Conservation (phyloP, 2,113 vertebrate genomes). For the Ceyx melanurus region DNA sequence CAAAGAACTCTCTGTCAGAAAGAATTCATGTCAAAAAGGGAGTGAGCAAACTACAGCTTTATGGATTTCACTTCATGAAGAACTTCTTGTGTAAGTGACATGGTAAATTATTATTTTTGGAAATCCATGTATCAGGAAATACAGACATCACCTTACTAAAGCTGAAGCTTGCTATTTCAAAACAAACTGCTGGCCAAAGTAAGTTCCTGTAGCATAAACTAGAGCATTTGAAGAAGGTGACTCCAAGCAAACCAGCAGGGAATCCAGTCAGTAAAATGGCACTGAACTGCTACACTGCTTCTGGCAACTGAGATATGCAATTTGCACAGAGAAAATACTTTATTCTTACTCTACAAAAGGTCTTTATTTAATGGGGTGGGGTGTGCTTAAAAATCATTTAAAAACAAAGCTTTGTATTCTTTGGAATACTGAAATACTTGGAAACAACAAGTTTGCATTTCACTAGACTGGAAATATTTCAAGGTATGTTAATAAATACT, state of each 20-base stretch:
- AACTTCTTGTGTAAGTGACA: not conserved
- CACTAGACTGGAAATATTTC: not conserved
- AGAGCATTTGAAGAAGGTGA: not conserved
- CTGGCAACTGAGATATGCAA: not conserved
- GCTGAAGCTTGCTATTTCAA: not conserved
- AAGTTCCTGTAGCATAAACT: not conserved
- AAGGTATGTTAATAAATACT: not conserved
- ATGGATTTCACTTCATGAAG: not conserved
- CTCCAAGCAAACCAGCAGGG: conserved; percentile 11
- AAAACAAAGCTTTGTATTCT: not conserved
- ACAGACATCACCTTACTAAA: not conserved
- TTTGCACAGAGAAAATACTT: not conserved
- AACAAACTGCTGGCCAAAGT: conserved; percentile 2
- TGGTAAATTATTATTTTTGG: conserved; percentile 1
- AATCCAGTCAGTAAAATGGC: not conserved
- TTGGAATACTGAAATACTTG: not conserved
- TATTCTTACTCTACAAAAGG: not conserved
- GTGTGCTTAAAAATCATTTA: too few relatives aligned
- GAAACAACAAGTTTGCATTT: not conserved
- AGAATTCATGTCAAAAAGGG: not conserved
- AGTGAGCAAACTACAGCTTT: not conserved
- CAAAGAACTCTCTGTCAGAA: not conserved
- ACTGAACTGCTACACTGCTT: not conserved
- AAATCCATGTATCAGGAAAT: not conserved
- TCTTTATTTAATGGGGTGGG: not conserved